phyloP scores from a whole-genome alignment of 2,888 invertebrate genomes.

The Baronia brevicornis region DNA sequence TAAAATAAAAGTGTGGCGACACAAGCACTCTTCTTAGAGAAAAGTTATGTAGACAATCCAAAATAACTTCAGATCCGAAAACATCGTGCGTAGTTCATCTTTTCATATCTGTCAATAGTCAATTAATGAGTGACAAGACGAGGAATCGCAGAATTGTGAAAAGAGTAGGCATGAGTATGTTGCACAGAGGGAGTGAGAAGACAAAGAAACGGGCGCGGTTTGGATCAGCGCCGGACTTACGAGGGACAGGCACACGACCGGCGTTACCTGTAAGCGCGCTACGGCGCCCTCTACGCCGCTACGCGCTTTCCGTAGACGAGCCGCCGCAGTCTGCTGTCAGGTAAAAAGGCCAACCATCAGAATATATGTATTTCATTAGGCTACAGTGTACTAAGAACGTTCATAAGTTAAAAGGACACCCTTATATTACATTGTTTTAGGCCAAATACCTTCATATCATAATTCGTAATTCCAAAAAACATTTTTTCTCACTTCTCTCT shows the following conservation, averaged over 20 bases:
- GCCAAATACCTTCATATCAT: too few species aligned
- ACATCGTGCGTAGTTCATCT: too few species aligned
- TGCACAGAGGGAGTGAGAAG: constrained; percentile 45
- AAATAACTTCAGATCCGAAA: too few species aligned
- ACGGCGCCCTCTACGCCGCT: constrained; percentile 79
- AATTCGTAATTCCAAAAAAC: too few species aligned
- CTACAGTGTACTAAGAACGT: too few species aligned
- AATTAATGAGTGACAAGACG: constrained; percentile 2
- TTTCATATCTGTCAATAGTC: constrained; percentile 17
- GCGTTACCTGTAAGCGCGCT: constrained; percentile 53
- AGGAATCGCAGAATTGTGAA: constrained; percentile 7
- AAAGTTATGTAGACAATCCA: too few species aligned
- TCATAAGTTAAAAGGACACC: too few species aligned
- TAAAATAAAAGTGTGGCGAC: too few species aligned
- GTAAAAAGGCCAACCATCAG: constrained; percentile 29
- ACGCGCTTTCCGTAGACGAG: constrained; percentile 89
- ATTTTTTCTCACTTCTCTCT: too few species aligned
- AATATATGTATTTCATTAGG: too few species aligned
- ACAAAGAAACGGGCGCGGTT: constrained; percentile 57
- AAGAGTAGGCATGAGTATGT: constrained; percentile 44
- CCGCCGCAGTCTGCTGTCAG: constrained; percentile 71
- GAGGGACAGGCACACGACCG: constrained; percentile 49
- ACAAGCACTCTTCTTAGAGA: too few species aligned
- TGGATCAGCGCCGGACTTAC: constrained; percentile 78
- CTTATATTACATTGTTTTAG: too few species aligned